Conservation (phyloP, 2,113 vertebrate genomes). For the Mustelus asterias region DNA sequence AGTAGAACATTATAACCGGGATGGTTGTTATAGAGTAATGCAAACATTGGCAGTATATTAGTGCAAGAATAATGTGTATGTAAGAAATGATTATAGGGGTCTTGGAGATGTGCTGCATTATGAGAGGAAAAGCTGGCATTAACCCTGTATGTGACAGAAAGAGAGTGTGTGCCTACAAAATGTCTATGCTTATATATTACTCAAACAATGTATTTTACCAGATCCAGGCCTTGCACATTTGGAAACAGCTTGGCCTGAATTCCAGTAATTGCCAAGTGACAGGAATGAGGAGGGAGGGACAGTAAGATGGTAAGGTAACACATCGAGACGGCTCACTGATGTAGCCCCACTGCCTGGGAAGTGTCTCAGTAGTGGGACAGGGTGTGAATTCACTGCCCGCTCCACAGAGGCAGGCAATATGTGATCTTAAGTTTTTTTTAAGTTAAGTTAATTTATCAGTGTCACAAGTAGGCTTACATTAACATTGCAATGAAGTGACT, state of each 20-base stretch:
- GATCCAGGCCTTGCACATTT: not conserved
- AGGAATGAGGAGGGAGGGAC: no score
- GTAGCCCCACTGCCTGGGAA: no score
- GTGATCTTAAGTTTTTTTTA: no score
- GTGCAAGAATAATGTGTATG: not conserved
- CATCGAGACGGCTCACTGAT: no score
- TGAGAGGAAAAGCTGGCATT: not conserved
- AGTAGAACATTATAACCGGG: not conserved
- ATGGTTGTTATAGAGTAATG: not conserved
- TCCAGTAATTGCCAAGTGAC: no score
- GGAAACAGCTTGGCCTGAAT: not conserved
- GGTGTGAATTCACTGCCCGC: no score
- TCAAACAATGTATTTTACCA: not conserved
- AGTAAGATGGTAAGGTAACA: no score
- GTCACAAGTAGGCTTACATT: no score
- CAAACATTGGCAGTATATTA: not conserved
- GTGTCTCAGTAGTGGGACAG: no score
- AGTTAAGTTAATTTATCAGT: no score
- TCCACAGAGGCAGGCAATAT: no score
- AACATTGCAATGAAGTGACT: no score
- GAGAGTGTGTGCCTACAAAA: not conserved
- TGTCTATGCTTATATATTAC: not conserved
- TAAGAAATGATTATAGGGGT: not conserved
- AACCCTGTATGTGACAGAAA: not conserved
- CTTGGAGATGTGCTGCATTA: not conserved